Base-by-base conservation (phyloP, 2,888 invertebrate genomes). In the Empis stercorea region DNA sequence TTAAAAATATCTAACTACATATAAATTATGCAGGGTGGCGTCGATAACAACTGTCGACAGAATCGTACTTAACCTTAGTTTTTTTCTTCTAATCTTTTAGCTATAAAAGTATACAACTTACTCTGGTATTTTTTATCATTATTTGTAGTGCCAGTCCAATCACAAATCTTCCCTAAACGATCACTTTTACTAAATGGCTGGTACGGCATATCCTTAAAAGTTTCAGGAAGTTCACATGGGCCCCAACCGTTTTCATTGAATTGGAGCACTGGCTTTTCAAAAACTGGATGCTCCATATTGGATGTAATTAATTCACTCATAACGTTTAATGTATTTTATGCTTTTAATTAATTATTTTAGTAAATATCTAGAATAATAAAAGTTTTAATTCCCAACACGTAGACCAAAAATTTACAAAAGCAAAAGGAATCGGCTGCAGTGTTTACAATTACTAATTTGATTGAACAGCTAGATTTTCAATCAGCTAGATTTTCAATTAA, bases 121-220 rank as follows among this genome's bases (percentile, higher is more conserved):
- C 87, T 89, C 55, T 87, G 81, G 67, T 92, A 92, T 72, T 96
- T 87, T 59, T 94, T 89, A 63, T 99, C 95, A 61, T 89, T 89
- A 59, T 84, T 85, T 2, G 85, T 83, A 6, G 88, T 85, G 48
- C 92, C 89, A 46, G 95, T 96, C 99, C 99, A 99, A 66, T 99
- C 99, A 61, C 96, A 93, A 59, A 96, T 96, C 78, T 97, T 97
- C 58, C 99, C 99, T 55, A 99, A 76, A 57, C 96, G 84, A 71
- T 99, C 97, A 51, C 93, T 93, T 73, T 99, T 99, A 57, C 96
- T 94, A 70, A 96, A 99, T 37, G 96, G 96, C 72, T 99, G 97
- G 71, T 97, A 99, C 10, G 97, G 97, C 56, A 68, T 63, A 53
- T 65, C 66, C 52, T 65, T 56, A 70, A 92, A 95, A 62, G 91